A percentile compares a stretch with the other conserved stretches of the same genome.
Conservation (phyloP, 2,888 invertebrate genomes). For the Eupithecia exiguata region DNA sequence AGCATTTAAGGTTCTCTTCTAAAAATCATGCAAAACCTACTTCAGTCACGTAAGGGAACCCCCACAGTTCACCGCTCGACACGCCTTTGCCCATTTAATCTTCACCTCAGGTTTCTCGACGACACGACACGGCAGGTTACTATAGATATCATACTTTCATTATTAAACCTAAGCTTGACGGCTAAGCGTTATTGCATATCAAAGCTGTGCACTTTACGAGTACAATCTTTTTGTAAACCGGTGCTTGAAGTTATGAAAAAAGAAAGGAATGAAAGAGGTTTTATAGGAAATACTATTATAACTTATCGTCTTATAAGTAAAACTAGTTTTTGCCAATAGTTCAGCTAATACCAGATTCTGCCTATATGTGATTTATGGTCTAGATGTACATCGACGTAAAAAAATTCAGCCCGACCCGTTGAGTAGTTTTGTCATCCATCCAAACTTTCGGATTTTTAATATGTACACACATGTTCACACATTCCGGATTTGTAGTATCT, state of each 20-base stretch:
- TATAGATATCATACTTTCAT: neutral
- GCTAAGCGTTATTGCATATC: neutral
- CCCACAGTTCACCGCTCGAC: neutral
- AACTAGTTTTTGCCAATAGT: neutral
- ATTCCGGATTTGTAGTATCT: no score
- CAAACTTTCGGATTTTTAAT: no score
- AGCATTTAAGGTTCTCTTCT: neutral
- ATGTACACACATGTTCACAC: no score
- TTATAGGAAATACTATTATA: neutral
- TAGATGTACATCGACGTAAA: no score
- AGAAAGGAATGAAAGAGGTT: neutral
- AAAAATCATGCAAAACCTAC: neutral
- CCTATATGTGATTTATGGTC: no score
- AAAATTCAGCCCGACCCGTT: no score
- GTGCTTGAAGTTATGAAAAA: neutral
- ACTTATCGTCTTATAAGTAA: neutral
- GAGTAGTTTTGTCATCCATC: no score
- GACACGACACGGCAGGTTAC: neutral
- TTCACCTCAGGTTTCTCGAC: neutral
- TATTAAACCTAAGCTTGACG: neutral
- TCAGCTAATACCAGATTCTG: no score
- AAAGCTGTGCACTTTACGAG: neutral
- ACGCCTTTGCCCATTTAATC: neutral
- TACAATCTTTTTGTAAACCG: neutral
- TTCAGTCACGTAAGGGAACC: neutral